Evolutionary conservation across 2,113 vertebrate genomes (phyloP).

Genomic region (Baryphthengus martii): DNA sequence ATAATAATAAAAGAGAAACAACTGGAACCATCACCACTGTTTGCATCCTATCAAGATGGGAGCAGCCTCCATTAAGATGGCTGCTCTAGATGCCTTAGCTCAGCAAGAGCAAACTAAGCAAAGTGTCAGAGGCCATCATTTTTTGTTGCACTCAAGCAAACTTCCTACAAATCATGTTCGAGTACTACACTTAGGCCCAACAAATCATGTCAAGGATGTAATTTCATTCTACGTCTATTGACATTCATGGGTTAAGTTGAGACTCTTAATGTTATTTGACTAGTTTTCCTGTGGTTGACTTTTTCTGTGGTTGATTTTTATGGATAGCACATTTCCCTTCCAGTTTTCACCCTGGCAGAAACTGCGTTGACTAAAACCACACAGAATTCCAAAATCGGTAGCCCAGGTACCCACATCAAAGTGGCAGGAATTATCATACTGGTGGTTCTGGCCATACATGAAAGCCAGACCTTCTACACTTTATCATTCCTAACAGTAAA

Average conservation of each 20-base stretch:
- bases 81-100: background rate
- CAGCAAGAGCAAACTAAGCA: background rate
- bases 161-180: background rate
- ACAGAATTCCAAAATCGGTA: constrained; percentile 65
- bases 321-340: constrained; percentile 64
- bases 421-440: constrained; percentile 53
- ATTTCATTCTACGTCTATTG: constrained; percentile 53
- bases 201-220: background rate
- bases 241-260: constrained; percentile 56
- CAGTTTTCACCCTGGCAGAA: constrained; percentile 57
- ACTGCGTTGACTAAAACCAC: constrained; percentile 68
- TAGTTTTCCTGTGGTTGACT: constrained; percentile 64
- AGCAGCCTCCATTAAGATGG: background rate
- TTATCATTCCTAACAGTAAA: constrained; percentile 73
- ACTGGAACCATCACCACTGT: background rate
- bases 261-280: constrained; percentile 61
- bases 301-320: constrained; percentile 73
- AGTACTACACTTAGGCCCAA: background rate
- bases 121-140: background rate
- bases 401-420: constrained; percentile 71
- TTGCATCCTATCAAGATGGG: background rate
- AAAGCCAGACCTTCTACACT: constrained; percentile 61
- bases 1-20: background rate
- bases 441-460: constrained; percentile 68
- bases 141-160: background rate